phyloP scores from a whole-genome alignment of 2,797 vertebrate genomes.

The Phylloscopus collybita region DNA sequence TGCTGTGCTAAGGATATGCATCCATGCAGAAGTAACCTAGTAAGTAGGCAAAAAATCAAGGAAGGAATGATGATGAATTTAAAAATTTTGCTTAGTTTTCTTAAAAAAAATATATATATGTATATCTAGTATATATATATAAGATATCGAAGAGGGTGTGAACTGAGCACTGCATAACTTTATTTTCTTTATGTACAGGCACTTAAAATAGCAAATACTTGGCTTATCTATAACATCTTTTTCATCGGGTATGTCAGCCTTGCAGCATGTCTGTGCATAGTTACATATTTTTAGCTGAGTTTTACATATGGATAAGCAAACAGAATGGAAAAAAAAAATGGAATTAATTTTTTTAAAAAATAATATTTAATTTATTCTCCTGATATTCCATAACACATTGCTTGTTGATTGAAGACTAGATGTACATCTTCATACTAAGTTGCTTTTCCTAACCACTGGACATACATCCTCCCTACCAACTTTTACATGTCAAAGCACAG shows the following conservation, averaged over 20 bases:
- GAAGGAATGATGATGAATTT: slow-evolving; percentile 24
- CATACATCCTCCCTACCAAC: background rate
- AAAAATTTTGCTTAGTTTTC: background rate
- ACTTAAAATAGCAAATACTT: slow-evolving; percentile 20
- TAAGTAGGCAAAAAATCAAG: slow-evolving; percentile 35
- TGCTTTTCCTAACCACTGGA: background rate
- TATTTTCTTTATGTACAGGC: background rate
- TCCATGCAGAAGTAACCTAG: slow-evolving; percentile 31
- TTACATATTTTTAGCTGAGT: background rate
- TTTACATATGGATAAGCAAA: slow-evolving; percentile 20
- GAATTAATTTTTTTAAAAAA: background rate
- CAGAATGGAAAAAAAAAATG: background rate
- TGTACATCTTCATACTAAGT: background rate
- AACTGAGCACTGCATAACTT: background rate
- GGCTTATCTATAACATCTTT: slow-evolving; percentile 2
- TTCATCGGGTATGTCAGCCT: background rate
- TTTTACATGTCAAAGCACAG: background rate
- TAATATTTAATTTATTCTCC: background rate
- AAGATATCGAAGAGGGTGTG: background rate
- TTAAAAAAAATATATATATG: background rate
- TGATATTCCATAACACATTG: background rate
- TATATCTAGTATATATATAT: background rate
- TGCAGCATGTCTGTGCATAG: background rate
- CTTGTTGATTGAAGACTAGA: background rate
- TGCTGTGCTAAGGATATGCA: slow-evolving; percentile 16